phyloP scores from a whole-genome alignment of 2,888 invertebrate species.

The Heliconius sara region DNA sequence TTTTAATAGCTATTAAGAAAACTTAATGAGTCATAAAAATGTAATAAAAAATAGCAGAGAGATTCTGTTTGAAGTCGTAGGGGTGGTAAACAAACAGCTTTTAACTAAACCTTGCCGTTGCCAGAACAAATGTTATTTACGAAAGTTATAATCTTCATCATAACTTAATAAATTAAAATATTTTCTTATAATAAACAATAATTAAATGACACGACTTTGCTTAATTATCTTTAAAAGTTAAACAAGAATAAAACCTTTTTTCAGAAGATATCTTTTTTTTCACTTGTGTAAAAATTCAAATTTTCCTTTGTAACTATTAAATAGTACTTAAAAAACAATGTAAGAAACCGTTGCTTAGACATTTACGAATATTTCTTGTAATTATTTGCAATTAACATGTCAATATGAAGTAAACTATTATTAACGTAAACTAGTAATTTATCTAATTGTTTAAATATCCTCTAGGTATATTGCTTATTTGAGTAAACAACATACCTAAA shows the following conservation, averaged over 20 bases:
- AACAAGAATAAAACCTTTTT: neutral
- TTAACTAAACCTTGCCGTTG: neutral
- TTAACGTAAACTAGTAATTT: conserved; percentile 4
- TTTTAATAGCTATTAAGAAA: neutral
- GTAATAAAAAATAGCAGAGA: neutral
- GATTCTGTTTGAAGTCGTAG: neutral
- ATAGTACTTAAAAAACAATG: neutral
- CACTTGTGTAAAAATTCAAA: neutral
- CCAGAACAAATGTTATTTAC: neutral
- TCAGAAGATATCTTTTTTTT: neutral
- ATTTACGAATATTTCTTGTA: neutral
- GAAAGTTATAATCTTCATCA: neutral
- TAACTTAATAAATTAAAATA: neutral
- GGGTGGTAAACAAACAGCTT: neutral
- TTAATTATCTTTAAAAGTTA: neutral
- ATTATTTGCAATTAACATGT: conserved; percentile 5
- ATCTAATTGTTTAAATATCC: neutral
- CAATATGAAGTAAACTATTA: neutral
- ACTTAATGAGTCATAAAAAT: conserved; percentile 4
- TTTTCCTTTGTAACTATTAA: neutral
- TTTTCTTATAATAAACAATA: neutral
- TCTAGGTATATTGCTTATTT: neutral
- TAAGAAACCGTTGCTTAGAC: neutral
- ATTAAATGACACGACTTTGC: neutral
- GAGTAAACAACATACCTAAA: too few relatives aligned